A percentile compares a stretch with the other conserved stretches of the same genome.
phyloP scores from a whole-genome alignment of 2,888 invertebrate species.

The Amphipoea oculea region DNA sequence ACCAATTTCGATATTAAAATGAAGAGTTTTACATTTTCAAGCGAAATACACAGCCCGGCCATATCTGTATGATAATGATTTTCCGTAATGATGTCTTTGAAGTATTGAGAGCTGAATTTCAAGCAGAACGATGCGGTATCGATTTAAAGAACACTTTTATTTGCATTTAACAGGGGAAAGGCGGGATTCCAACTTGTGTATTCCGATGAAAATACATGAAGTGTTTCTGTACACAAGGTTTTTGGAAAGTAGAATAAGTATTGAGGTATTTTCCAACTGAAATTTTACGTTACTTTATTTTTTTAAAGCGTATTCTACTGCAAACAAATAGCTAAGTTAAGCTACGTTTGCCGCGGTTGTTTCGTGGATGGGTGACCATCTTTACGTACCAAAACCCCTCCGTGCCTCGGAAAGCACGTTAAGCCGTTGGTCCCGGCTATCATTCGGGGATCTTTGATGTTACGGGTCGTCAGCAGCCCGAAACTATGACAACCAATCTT shows the following conservation, averaged over 20 bases:
- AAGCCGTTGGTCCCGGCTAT: too few species aligned
- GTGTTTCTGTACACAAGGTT: constrained; percentile 12
- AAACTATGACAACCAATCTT: too few species aligned
- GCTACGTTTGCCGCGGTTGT: too few species aligned
- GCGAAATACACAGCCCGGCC: constrained; percentile 59
- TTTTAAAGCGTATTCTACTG: too few species aligned
- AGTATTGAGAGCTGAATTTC: constrained; percentile 80
- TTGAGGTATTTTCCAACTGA: background rate
- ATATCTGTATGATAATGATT: constrained; percentile 78
- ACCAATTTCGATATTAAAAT: constrained; percentile 49
- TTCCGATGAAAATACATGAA: constrained; percentile 35
- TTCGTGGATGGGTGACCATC: too few species aligned
- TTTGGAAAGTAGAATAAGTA: constrained; percentile 3
- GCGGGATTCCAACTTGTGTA: constrained; percentile 63
- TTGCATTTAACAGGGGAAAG: constrained; percentile 83
- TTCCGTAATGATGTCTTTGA: constrained; percentile 83
- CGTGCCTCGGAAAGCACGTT: too few species aligned
- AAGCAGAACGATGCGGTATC: constrained; percentile 79
- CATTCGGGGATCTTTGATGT: too few species aligned
- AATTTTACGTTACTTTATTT: background rate
- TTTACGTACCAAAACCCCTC: too few species aligned
- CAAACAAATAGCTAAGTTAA: too few species aligned
- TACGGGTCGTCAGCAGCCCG: too few species aligned
- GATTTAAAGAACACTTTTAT: constrained; percentile 80
- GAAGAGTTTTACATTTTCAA: constrained; percentile 55